Base-by-base conservation (phyloP, 2,113 vertebrate genomes). In the Synodontis membranacea region DNA sequence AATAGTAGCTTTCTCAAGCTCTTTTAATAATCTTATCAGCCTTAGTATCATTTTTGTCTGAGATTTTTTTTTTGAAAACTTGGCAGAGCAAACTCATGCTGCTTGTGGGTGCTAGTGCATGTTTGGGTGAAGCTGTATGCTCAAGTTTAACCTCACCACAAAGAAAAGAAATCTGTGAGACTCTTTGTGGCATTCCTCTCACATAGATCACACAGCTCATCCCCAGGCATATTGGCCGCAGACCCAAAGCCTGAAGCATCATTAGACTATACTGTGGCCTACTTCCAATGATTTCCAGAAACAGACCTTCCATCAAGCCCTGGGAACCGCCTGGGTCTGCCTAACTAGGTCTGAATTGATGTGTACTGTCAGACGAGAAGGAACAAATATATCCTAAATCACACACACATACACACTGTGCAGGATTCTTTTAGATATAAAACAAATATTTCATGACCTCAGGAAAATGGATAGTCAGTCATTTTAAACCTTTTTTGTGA, bases 181-280 rank as follows among this genome's bases (percentile, higher is more conserved):
- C 23, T 64, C 48, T 85, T 76, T 50, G 60, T 79, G 28, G 56
- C 54, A 83, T 83, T 52, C 79, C 44, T 39, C 37, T 52, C 80
- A 83, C 81, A 84, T 82, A 86, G 75, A 88, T 88, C 84, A 88
- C 82, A 83, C 62, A 78, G 80, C 84, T 86, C 80, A 58, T 88
- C 88, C 80, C 37, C 84, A 80, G 88, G 81, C 62, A 80, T 86
- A 42, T 62, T 86, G 88, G 84, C 88, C 84, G 23, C 62, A 28
- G 42, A 80, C 50, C 79, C 84, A 80, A 88, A 84, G 50, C 84
- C 84, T 84, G 80, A 70, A 79, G 84, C 88, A 82, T 88, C 81
- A 85, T 86, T 88, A 88, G 88, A 79, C 81, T 74, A 60, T 48
- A 80, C 44, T 34, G 15, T 85, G 84, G 88, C 84, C 44, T n/a